Evolutionary conservation across 1,140 invertebrate genomes (phyloP).

Genomic region (Solenopsis fugax): DNA sequence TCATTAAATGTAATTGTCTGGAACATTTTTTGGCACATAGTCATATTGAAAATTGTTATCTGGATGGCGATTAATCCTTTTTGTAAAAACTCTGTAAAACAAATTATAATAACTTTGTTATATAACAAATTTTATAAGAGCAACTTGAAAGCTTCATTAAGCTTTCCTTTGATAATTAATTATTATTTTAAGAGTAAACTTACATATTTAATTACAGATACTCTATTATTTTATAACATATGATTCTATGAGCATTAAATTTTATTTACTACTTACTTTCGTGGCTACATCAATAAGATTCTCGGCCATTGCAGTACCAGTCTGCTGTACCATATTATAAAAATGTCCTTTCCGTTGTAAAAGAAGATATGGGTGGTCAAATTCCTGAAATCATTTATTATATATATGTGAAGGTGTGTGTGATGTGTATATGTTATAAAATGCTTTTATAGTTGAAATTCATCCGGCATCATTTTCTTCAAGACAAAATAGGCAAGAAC

Average conservation of each 20-base stretch:
- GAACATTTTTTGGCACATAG: neutral
- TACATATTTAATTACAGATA: neutral
- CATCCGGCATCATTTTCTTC: no score
- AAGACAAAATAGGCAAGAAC: neutral
- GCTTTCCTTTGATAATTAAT: neutral
- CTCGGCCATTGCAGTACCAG: conserved; percentile 88
- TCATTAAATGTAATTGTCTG: neutral
- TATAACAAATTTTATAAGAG: neutral
- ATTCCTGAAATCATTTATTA: conserved; percentile 86
- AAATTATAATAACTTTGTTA: neutral
- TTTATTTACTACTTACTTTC: conserved; percentile 82
- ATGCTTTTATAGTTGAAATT: neutral
- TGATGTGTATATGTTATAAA: neutral
- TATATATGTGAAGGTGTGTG: no score
- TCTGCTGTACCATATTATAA: conserved; percentile 90
- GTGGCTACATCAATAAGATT: conserved; percentile 89
- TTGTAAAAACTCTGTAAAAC: conserved; percentile 36
- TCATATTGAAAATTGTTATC: conserved; percentile 14
- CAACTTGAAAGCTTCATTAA: neutral
- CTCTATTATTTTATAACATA: neutral
- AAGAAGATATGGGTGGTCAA: conserved; percentile 89
- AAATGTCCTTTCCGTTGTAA: conserved; percentile 88
- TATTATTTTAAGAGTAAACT: neutral
- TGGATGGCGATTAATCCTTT: neutral
- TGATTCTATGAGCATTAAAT: neutral